Base-by-base conservation (phyloP, 2,797 vertebrate species). In the Yasuhikotakia modesta region DNA sequence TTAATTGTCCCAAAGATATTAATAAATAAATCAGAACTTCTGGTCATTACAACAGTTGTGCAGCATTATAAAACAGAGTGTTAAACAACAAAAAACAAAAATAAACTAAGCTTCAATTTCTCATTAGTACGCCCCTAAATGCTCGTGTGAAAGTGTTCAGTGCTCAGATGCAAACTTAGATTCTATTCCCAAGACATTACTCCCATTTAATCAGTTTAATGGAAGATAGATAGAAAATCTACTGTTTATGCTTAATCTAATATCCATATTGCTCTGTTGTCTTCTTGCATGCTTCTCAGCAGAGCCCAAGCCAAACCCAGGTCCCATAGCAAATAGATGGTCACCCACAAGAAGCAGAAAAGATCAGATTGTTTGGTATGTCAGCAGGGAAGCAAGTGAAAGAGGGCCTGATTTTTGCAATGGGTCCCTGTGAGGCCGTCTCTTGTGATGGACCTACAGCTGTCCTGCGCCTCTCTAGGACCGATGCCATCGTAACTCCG, bases 371-470 rank as follows among this genome's bases (percentile, higher is more conserved):
- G 72, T 66, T 80, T 68, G 39, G 55, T 45, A 48, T 75, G 78
- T 80, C 67, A 80, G 65, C 60, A 70, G 11, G 21, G 69, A n/a
- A 79, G 68, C 11, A 10, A 57, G 64, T 5, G 68, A 76, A 52
- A 60, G 45, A 74, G 35, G 52, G 76, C 60, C 46, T 76, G 46
- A 79, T 92, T 92, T 90, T 90, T 87, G 88, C 89, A 92, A 92
- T 86, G 82, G 85, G 82, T 89, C 82, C 86, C 82, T 79, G 43
- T 46, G 65, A 73, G 79, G 39, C 76, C 45, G 70, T 75, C 67
- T 76, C 30, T 55, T 58, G 87, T 79, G 88, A 81, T 88, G 89
- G 89, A 91, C 89, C 82, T 30, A 35, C 22, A 52, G 58, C 60
- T 48, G 67, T 83, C 79, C 71, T 68, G 76, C 19, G 68, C 64